phyloP scores from a whole-genome alignment of 2,888 invertebrate genomes.

The Neoitamus cyanurus region DNA sequence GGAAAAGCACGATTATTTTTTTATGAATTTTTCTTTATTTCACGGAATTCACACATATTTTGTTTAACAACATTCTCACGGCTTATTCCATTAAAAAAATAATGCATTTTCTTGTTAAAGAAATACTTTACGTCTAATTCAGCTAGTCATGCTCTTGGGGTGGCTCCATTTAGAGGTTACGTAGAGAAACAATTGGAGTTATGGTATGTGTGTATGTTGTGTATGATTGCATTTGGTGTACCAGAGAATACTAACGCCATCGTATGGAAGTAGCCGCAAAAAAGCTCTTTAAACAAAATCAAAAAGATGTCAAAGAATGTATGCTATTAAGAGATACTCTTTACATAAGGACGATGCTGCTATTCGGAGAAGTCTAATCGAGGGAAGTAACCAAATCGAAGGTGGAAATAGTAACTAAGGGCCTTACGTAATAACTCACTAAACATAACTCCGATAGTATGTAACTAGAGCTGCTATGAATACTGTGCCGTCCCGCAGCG shows the following conservation, averaged over 20 bases:
- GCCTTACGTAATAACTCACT: constrained; percentile 13
- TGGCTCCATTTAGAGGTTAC: not conserved
- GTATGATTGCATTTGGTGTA: not conserved
- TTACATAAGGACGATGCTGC: constrained; percentile 38
- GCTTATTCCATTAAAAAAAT: constrained; percentile 47
- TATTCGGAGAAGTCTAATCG: constrained; percentile 17
- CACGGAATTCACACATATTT: constrained; percentile 46
- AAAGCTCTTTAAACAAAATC: constrained; percentile 46
- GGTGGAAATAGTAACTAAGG: not conserved
- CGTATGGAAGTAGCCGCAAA: constrained; percentile 35
- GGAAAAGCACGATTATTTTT: not conserved
- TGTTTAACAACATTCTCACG: constrained; percentile 47
- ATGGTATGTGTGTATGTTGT: not conserved
- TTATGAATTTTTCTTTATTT: constrained; percentile 40
- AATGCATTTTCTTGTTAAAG: constrained; percentile 29
- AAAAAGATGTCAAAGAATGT: constrained; percentile 14
- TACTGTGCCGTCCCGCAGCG: not conserved
- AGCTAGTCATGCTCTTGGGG: constrained; percentile 10
- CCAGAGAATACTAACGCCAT: constrained; percentile 4
- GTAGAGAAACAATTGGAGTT: not conserved
- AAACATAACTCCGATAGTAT: not conserved
- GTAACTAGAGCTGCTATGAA: not conserved
- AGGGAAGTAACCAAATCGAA: constrained; percentile 17
- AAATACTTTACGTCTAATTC: constrained; percentile 13
- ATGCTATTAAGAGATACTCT: constrained; percentile 45